Evolutionary conservation across 2,113 vertebrate genomes (phyloP).

Genomic region (Prionailurus viverrinus): DNA sequence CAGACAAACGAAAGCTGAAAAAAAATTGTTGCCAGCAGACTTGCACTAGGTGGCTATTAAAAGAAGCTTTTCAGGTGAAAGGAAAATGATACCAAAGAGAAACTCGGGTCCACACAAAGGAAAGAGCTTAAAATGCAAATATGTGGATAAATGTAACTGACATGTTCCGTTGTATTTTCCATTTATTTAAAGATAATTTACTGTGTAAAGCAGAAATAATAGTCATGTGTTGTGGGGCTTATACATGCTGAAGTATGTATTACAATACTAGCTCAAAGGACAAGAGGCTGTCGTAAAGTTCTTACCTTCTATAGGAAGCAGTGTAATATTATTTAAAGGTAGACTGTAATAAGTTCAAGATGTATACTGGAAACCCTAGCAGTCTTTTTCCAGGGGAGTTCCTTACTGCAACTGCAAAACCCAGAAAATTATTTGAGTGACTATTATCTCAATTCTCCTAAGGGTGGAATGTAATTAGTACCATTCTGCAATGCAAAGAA

Average conservation of each 20-base stretch:
- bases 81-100: slow-evolving; percentile 35
- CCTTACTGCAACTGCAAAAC: background rate
- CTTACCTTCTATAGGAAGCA: background rate
- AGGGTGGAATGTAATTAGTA: background rate
- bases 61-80: slow-evolving; percentile 1
- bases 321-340: background rate
- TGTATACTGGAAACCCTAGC: background rate
- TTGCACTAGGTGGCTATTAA: slow-evolving; percentile 6
- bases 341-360: background rate
- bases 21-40: background rate
- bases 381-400: background rate
- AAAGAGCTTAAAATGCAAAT: slow-evolving; percentile 2
- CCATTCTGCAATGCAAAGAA: background rate
- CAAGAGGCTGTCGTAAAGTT: background rate
- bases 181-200: slow-evolving; percentile 30
- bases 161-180: background rate
- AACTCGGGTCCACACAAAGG: background rate
- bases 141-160: background rate
- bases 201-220: slow-evolving; percentile 29
- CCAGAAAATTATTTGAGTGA: background rate
- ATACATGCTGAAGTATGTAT: background rate
- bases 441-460: background rate
- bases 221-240: background rate
- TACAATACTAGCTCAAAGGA: background rate
- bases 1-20: slow-evolving; percentile 38